Base-by-base conservation (phyloP, 2,888 invertebrate species). In the Pollenia labialis region DNA sequence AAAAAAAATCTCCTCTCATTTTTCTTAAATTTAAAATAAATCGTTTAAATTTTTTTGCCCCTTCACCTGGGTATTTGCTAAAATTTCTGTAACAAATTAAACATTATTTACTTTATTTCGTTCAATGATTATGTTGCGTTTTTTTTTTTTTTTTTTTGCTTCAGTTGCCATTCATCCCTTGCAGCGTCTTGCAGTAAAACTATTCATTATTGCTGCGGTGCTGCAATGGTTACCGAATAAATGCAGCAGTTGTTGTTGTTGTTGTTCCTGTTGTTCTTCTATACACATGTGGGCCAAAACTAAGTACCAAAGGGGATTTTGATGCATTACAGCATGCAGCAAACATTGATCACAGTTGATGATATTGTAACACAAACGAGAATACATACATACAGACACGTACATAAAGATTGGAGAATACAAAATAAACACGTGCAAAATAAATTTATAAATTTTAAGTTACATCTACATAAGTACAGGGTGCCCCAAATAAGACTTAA, bases 271-370 rank as follows among this genome's bases (percentile, higher is more conserved):
- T n/a, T 71, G 32, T 32, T n/a, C 42, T 12, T 54, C 23, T 14
- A 14, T 60, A 16, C 12, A 52, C 60, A 56, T 56, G 54, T 48
- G 42, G 48, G 42, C 2, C 52, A 64, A 71, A 74, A 54, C 50
- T 56, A 46, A 52, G 14, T 80, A 72, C 64, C 86, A 54, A 40
- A 58, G 60, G 66, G 80, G 60, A 83, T 76, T 86, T 80, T 83
- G 80, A 80, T 86, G 80, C 83, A 76, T 64, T 76, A 76, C 71
- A 75, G 42, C 76, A 69, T 83, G 72, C 71, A 76, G 82, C 71
- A 80, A 80, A 75, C 83, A 83, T 83, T 86, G 83, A 86, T 83
- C 86, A 86, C 46, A 76, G 75, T 83, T 72, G 76, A 52, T 72
- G 80, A 69, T 77, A 81, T 62, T 75, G 60, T 18, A 40, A 6